Evolutionary conservation across 1,140 invertebrate species (phyloP), one percentile per base, ranked within the genome.

Genomic region (Drosophila pallidifrons): DNA sequence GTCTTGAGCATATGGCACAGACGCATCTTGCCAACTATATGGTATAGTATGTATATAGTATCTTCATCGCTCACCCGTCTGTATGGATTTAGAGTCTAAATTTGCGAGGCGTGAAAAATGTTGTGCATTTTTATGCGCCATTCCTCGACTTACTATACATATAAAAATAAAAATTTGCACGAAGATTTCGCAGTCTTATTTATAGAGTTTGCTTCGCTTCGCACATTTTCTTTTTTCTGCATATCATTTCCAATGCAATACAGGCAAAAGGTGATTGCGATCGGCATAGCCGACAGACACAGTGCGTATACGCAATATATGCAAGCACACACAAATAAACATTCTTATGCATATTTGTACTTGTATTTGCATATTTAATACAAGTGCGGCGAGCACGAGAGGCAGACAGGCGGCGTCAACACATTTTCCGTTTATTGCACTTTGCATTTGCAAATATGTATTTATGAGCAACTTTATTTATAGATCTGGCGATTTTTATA

Each of bases 211-310:
- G 70, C 59, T 77, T 57, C 41, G 45, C 38, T 38, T 52, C 35
- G 25, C 35, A 30, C 41, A 25, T 25, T 25, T 25, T 25, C 20
- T 25, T 25, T 46, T 87, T 46, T 87, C 88, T 88, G 83, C 85
- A 88, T 89, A 88, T 78, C 65, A 89, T 83, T 87, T 87, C 83
- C 83, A 88, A 87, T 87, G 83, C 85, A 87, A 59, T 79, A n/a
- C 16, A 67, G 35, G 6, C 46, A 54, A 59, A 75, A 75, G 69
- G 69, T 69, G 71, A 47, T 52, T 20, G 47, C 35, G 30, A 57
- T 69, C 65, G 49, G 58, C 43, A 25, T 57, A 57, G 43, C 16
- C 43, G 38, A 63, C 47, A 28, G 43, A 7, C 28, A 45, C 41
- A 4, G 54, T 75, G 60, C 60, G 55, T 75, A 38, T 55, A 28